Evolutionary conservation across 2,113 vertebrate species (phyloP).

Genomic region (Cygnus buccinator): DNA sequence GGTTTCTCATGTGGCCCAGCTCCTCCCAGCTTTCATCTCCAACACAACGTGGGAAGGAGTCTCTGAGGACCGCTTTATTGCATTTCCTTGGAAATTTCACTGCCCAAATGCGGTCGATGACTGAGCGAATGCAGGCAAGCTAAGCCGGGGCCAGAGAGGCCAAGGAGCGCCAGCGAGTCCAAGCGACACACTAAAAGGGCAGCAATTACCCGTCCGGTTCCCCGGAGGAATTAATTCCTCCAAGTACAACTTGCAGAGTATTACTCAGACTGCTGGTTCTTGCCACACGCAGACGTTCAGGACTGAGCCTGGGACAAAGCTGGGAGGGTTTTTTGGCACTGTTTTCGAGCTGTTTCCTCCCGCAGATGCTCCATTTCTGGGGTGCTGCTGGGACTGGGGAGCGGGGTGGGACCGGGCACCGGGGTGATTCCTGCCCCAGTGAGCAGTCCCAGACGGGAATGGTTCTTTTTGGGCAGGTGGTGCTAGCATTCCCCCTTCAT

Average conservation of each 20-base stretch:
- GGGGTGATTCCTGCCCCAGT: neutral
- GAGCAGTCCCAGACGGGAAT: neutral
- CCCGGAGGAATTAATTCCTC: constrained; percentile 1
- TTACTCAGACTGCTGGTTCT: neutral
- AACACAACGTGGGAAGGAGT: neutral
- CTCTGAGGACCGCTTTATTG: neutral
- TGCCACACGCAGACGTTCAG: neutral
- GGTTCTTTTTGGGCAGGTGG: neutral
- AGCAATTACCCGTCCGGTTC: neutral
- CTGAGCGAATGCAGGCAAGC: neutral
- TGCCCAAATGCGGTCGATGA: neutral
- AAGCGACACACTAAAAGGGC: neutral
- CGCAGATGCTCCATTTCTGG: accelerated
- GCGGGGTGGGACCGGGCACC: neutral
- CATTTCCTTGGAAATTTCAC: constrained; percentile 32
- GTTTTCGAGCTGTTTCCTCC: neutral
- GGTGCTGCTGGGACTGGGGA: neutral
- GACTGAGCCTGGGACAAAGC: neutral
- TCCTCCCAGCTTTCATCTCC: neutral
- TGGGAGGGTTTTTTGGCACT: neutral
- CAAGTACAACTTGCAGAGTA: neutral
- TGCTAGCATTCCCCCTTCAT: neutral
- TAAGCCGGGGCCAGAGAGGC: neutral
- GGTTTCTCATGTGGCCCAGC: neutral
- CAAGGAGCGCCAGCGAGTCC: neutral